Conservation (phyloP, 2,113 vertebrate species). For the Colistium nudipinnis region DNA sequence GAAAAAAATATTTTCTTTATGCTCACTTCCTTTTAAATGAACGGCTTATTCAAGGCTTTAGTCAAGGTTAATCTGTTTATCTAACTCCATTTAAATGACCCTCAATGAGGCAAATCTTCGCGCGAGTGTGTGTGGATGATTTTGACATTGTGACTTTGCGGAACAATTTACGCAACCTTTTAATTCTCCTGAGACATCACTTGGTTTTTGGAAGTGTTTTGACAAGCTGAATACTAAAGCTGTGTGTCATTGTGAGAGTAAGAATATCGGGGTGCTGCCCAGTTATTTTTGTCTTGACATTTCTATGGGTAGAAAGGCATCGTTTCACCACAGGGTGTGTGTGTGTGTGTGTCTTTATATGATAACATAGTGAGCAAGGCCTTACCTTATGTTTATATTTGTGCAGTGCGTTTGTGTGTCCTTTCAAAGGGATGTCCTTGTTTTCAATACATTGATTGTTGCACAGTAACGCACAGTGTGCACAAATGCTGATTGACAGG, state of each 20-base stretch:
- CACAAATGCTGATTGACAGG: slow-evolving; percentile 71
- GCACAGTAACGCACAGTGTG: slow-evolving; percentile 37
- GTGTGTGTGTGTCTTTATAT: slow-evolving; percentile 20
- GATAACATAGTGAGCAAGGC: slow-evolving; percentile 62
- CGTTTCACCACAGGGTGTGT: slow-evolving; percentile 45
- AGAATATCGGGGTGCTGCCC: not conserved
- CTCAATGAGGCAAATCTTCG: not conserved
- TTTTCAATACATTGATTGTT: slow-evolving; percentile 56
- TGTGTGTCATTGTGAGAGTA: slow-evolving; percentile 30
- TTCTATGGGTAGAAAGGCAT: slow-evolving; percentile 65
- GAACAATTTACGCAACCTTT: slow-evolving; percentile 20
- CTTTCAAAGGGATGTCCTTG: slow-evolving; percentile 52
- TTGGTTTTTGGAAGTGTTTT: slow-evolving; percentile 13
- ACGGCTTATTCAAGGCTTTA: not conserved
- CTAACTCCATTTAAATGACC: slow-evolving; percentile 11
- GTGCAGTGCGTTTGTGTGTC: slow-evolving; percentile 59
- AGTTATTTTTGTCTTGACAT: slow-evolving; percentile 61
- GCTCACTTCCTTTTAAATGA: too few species aligned
- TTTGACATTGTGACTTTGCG: slow-evolving; percentile 15
- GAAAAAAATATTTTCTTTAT: too few species aligned
- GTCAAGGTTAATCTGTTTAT: slow-evolving; percentile 1
- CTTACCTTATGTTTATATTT: slow-evolving; percentile 63
- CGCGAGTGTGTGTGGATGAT: slow-evolving; percentile 26
- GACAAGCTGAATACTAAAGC: slow-evolving; percentile 7
- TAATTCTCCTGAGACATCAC: not conserved